Base-by-base conservation (phyloP, 2,113 vertebrate genomes). In the Sakesphorus luctuosus region DNA sequence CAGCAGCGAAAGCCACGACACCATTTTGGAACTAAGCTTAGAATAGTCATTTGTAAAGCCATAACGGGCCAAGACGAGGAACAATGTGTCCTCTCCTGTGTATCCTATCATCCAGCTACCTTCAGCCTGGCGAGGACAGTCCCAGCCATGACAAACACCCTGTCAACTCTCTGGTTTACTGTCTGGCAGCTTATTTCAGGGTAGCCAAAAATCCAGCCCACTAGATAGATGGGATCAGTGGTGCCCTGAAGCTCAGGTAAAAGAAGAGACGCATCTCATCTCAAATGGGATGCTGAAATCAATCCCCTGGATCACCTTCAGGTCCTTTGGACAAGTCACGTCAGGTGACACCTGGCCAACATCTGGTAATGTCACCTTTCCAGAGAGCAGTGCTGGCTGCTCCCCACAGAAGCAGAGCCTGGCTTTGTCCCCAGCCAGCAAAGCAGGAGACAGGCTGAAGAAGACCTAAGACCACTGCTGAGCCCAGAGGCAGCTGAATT, bases 21-120 rank as follows among this genome's bases (percentile, higher is more conserved):
- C 95, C 91, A 93, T 97, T 97, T 97, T 97, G 93, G 93, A 97
- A 94, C 50, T 84, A 79, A 94, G 95, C 84, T 96, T 94, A 89
- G 90, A 97, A 88, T 81, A 90, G 88, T 93, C 97, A 93, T 96
- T 97, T 97, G 93, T 87, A 96, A 96, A 95, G 73, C 87, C 6
- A 3, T 65, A 94, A 91, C 14, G 43, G 95, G 95, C 82, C 87
- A 96, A 93, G 91, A 80, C 13, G 31, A 66, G 56, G 72, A 96
- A 73, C 72, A 80, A 36, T 63, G 81, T 94, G 95, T 90, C 92
- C 96, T 97, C 96, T 97, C 93, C 93, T 87, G 90, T 87, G 94
- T 89, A 92, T 93, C 93, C 73, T 93, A 89, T 82, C 94, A 90
- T 43, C 85, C 74, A 82, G 93, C 94, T 95, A 96, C 96, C 92